These are phyloP conservation scores for Strigamia transsilvanica DNA, from an alignment of 2,888 invertebrate genomes.

Conservation along the genomic window DNA sequence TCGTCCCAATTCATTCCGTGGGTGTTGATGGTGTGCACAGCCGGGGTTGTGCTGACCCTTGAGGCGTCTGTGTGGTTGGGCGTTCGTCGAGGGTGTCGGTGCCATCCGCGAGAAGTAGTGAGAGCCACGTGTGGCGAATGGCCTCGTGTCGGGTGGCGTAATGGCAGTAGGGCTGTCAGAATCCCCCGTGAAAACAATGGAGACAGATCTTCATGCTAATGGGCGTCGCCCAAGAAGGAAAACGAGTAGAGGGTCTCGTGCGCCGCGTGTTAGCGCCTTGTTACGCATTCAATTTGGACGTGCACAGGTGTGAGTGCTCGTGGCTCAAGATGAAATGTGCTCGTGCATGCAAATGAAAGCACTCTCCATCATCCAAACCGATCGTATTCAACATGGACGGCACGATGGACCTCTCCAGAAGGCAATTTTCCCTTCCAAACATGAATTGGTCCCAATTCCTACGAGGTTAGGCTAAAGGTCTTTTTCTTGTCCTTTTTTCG, in stretches of 20 bases:
- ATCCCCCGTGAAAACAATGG: slow-evolving; percentile 27
- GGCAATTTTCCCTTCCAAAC: background rate
- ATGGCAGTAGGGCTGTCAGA: slow-evolving; percentile 6
- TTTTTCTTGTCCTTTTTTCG: background rate
- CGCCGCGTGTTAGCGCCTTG: slow-evolving; percentile 11
- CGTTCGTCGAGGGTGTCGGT: background rate
- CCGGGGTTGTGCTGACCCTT: slow-evolving; percentile 20
- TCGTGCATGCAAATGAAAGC: slow-evolving; percentile 20
- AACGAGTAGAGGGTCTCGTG: slow-evolving; percentile 13
- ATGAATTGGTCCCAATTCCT: background rate
- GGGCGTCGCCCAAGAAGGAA: slow-evolving; percentile 26
- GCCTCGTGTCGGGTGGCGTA: slow-evolving; percentile 12
- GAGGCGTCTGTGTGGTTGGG: background rate
- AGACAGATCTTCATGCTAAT: slow-evolving; percentile 50
- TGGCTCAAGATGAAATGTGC: slow-evolving; percentile 41
- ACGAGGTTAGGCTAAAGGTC: slow-evolving; percentile 1
- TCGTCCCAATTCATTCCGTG: slow-evolving; percentile 20
- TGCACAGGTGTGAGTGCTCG: slow-evolving; percentile 35
- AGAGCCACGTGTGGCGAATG: slow-evolving; percentile 37
- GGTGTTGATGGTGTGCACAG: slow-evolving; percentile 20
- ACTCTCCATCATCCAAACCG: slow-evolving; percentile 10
- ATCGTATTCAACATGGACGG: slow-evolving; percentile 5
- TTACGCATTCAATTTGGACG: slow-evolving; percentile 48
- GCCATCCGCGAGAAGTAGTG: slow-evolving; percentile 15
- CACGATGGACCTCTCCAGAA: background rate